phyloP scores from a whole-genome alignment of 2,113 vertebrate species.

The Stigmatopora argus region DNA sequence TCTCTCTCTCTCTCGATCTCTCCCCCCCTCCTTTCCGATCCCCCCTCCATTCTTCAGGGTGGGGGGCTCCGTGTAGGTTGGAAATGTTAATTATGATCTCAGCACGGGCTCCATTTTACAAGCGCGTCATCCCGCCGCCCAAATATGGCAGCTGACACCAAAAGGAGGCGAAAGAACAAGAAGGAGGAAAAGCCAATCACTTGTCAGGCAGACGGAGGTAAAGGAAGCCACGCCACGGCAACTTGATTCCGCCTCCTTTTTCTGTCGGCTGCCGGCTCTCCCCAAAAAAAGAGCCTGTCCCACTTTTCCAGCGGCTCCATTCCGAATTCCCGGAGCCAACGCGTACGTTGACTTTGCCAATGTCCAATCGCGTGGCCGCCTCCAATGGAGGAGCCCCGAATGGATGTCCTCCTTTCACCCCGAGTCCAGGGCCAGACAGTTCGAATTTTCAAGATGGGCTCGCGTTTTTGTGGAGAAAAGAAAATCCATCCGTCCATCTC shows the following conservation, averaged over 20 bases:
- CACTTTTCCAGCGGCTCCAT: too few species aligned
- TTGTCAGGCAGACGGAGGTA: background rate
- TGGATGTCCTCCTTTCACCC: too few species aligned
- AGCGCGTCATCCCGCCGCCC: conserved; percentile 64
- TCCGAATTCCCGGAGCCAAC: too few species aligned
- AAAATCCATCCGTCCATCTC: too few species aligned
- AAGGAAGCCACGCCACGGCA: background rate
- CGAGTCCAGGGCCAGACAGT: too few species aligned
- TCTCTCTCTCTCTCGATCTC: conserved; percentile 30
- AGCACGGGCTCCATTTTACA: conserved; percentile 75
- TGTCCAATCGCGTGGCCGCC: too few species aligned
- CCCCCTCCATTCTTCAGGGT: conserved; percentile 50
- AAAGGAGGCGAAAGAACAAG: background rate
- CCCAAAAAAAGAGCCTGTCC: too few species aligned
- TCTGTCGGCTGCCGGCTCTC: too few species aligned
- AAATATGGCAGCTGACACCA: conserved; percentile 65
- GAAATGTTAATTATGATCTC: conserved; percentile 78
- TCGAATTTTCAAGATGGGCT: too few species aligned
- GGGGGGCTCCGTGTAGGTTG: conserved; percentile 73
- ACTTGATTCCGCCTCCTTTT: background rate
- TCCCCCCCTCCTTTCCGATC: conserved; percentile 17
- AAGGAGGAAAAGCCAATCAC: background rate
- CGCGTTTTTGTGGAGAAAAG: too few species aligned
- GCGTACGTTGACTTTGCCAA: too few species aligned
- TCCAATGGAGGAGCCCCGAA: too few species aligned